phyloP scores from a whole-genome alignment of 64 coral and sea anemone genomes.

The Platygyra sinensis region DNA sequence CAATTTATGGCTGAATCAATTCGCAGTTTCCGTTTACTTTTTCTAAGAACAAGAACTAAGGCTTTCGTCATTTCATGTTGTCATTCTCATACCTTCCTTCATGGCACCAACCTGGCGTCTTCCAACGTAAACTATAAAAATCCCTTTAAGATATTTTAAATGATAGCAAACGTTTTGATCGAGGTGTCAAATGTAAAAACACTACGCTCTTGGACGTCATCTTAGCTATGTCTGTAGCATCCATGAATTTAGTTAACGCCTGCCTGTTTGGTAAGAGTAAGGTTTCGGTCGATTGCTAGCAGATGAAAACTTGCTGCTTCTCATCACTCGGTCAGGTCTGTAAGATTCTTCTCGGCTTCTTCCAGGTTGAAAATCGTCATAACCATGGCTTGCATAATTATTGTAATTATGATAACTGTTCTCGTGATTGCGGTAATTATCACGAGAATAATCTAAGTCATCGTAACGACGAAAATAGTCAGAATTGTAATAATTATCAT shows the following conservation, averaged over 20 bases:
- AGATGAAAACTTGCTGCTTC: neutral
- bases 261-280: neutral
- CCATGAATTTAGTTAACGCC: neutral
- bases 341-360: neutral
- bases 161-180: no score
- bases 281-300: neutral
- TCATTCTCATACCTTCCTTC: no score
- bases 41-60: no score
- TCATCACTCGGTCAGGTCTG: conserved; percentile 4
- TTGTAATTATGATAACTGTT: neutral
- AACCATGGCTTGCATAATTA: neutral
- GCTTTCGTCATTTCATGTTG: no score
- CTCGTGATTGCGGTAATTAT: neutral
- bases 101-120: no score
- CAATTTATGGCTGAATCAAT: no score
- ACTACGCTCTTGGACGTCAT: no score
- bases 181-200: no score
- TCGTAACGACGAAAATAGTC: neutral
- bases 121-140: no score
- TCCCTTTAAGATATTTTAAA: no score
- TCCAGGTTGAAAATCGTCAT: neutral
- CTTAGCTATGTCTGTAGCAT: neutral
- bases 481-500: neutral
- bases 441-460: neutral
- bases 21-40: no score